phyloP scores from a whole-genome alignment of 2,888 invertebrate species.

The Drosophila anomalata region DNA sequence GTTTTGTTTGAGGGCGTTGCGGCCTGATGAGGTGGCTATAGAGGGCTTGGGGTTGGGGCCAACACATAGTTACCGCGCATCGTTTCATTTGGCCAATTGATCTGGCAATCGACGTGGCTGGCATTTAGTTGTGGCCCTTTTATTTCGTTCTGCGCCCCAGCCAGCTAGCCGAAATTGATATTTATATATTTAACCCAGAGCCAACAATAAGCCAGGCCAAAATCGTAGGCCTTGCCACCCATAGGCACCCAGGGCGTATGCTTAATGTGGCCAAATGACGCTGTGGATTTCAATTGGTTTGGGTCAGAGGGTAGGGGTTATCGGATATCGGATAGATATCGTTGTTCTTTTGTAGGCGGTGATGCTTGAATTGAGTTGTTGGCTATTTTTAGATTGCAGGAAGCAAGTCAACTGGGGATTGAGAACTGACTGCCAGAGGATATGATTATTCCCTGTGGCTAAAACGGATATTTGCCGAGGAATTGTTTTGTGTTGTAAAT shows the following conservation, averaged over 20 bases:
- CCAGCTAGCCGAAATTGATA: slow-evolving; percentile 69
- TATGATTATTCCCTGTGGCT: slow-evolving; percentile 21
- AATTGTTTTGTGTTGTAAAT: slow-evolving; percentile 1
- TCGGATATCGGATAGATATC: neutral
- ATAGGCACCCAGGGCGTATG: slow-evolving; percentile 59
- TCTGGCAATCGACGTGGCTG: slow-evolving; percentile 71
- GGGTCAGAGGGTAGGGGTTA: slow-evolving; percentile 1
- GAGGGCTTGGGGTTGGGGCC: neutral
- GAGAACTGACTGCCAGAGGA: slow-evolving; percentile 12
- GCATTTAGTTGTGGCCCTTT: slow-evolving; percentile 66
- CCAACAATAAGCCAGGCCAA: slow-evolving; percentile 65
- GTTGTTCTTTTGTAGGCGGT: slow-evolving; percentile 25
- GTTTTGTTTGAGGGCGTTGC: slow-evolving; percentile 77
- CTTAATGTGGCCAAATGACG: slow-evolving; percentile 68
- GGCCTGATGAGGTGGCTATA: slow-evolving; percentile 51
- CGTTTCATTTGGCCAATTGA: slow-evolving; percentile 74
- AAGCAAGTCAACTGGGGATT: slow-evolving; percentile 12
- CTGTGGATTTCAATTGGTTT: slow-evolving; percentile 67
- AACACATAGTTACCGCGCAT: slow-evolving; percentile 57
- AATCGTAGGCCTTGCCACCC: slow-evolving; percentile 18
- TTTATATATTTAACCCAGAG: slow-evolving; percentile 76
- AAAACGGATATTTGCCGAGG: slow-evolving; percentile 26
- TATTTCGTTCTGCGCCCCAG: slow-evolving; percentile 18
- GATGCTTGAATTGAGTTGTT: slow-evolving; percentile 32
- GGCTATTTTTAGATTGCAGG: slow-evolving; percentile 34